Conservation (phyloP, 2,113 vertebrate species). For the Gadus macrocephalus region DNA sequence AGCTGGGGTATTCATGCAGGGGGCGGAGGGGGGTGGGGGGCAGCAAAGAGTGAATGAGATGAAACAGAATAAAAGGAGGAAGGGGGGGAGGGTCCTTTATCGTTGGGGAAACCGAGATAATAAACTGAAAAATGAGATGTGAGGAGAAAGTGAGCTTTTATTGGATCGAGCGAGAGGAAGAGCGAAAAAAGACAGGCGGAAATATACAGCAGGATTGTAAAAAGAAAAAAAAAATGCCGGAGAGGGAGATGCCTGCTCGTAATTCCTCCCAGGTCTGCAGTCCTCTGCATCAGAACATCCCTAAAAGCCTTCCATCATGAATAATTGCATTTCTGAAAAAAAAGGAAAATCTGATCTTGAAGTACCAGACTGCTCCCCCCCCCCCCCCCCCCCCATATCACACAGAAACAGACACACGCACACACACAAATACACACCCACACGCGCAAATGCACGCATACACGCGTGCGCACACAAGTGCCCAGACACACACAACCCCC, state of each 20-base stretch:
- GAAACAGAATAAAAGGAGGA: not conserved
- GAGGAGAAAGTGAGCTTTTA: not conserved
- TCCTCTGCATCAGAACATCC: not conserved
- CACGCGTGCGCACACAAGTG: too few relatives aligned
- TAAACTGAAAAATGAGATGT: too few relatives aligned
- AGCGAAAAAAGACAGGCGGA: too few relatives aligned
- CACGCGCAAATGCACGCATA: too few relatives aligned
- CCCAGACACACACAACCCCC: not conserved
- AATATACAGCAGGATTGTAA: not conserved
- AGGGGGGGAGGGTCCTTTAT: too few relatives aligned
- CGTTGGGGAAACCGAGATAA: too few relatives aligned
- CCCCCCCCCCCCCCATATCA: too few relatives aligned
- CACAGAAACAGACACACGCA: too few relatives aligned
- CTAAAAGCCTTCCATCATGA: conserved; percentile 17
- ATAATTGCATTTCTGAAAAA: conserved; percentile 15
- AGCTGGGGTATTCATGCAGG: not conserved
- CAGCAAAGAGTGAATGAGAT: not conserved
- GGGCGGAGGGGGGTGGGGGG: not conserved
- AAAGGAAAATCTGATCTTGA: conserved; percentile 9
- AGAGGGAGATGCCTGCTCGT: conserved; percentile 4
- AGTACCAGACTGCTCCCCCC: too few relatives aligned
- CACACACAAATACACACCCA: too few relatives aligned
- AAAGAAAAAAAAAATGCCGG: not conserved
- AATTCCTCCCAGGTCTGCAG: conserved; percentile 1
- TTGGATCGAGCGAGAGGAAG: not conserved